These are phyloP conservation scores for Dolichoris vasculosae DNA, from an alignment of 1,140 invertebrate genomes.

Conservation along the genomic window DNA sequence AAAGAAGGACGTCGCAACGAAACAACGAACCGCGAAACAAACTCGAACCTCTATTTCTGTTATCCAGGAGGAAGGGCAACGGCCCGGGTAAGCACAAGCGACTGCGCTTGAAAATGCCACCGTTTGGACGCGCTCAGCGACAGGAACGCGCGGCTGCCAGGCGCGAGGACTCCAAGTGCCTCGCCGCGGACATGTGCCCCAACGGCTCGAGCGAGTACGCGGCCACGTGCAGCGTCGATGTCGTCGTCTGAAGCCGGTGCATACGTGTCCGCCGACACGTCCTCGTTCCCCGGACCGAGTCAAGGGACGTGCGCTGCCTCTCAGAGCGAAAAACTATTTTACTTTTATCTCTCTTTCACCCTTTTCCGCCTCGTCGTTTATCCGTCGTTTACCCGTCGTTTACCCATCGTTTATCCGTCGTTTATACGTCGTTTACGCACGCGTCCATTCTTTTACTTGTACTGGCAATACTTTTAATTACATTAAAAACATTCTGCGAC, in stretches of 20 bases:
- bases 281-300: too few species aligned
- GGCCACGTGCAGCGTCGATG: not conserved
- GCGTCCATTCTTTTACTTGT: too few species aligned
- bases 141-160: constrained; percentile 15
- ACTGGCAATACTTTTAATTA: too few species aligned
- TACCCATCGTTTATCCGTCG: too few species aligned
- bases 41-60: not conserved
- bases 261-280: not conserved
- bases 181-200: constrained; percentile 64
- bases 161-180: constrained; percentile 59
- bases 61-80: constrained; percentile 53
- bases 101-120: constrained; percentile 62
- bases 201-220: constrained; percentile 54
- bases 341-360: too few species aligned
- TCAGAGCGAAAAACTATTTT: too few species aligned
- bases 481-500: too few species aligned
- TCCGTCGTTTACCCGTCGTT: too few species aligned
- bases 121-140: constrained; percentile 47
- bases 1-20: too few species aligned
- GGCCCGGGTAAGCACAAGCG: constrained; percentile 52
- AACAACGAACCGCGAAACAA: not conserved
- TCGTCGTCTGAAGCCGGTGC: constrained; percentile 16
- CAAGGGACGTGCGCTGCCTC: too few species aligned
- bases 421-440: too few species aligned
- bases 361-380: too few species aligned